Percentiles rank a stretch among this genome's conserved stretches.
Conservation (phyloP, 2,888 invertebrate species). For the Mystacides longicornis region DNA sequence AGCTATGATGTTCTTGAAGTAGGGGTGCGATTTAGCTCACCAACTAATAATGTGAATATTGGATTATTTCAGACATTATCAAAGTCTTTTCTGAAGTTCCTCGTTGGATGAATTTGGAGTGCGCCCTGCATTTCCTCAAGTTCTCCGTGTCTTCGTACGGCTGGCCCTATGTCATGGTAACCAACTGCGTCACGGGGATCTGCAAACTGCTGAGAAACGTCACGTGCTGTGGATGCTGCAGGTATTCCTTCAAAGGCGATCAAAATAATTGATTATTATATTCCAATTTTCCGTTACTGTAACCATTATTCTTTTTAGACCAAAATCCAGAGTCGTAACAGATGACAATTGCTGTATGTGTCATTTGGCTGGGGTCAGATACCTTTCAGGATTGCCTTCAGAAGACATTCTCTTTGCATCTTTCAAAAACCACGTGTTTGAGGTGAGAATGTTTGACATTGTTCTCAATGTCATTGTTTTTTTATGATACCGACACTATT, state of each 20-base stretch:
- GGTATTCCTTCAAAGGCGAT: constrained; percentile 47
- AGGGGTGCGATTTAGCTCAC: too few species aligned
- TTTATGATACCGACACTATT: too few species aligned
- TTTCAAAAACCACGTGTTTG: constrained; percentile 78
- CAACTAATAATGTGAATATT: too few species aligned
- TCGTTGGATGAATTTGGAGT: constrained; percentile 74
- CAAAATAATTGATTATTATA: too few species aligned
- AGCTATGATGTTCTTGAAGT: too few species aligned
- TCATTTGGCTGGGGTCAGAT: constrained; percentile 76
- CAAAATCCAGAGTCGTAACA: constrained; percentile 57
- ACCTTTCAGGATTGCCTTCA: constrained; percentile 64
- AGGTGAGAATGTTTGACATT: constrained; percentile 43
- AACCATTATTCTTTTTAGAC: constrained; percentile 32
- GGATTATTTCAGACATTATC: constrained; percentile 44
- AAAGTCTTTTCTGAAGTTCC: constrained; percentile 58
- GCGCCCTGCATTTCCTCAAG: constrained; percentile 69
- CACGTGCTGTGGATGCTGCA: constrained; percentile 65
- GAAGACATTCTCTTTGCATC: constrained; percentile 81
- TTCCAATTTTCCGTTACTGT: neutral
- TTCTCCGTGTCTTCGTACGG: constrained; percentile 81
- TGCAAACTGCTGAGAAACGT: constrained; percentile 62
- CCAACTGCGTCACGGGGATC: constrained; percentile 66
- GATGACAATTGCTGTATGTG: constrained; percentile 89
- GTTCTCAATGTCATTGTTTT: neutral
- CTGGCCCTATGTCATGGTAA: constrained; percentile 79